Percentiles rank a stretch among this genome's conserved stretches.
phyloP scores from a whole-genome alignment of 2,797 vertebrate species.

The Limnodromus scolopaceus region DNA sequence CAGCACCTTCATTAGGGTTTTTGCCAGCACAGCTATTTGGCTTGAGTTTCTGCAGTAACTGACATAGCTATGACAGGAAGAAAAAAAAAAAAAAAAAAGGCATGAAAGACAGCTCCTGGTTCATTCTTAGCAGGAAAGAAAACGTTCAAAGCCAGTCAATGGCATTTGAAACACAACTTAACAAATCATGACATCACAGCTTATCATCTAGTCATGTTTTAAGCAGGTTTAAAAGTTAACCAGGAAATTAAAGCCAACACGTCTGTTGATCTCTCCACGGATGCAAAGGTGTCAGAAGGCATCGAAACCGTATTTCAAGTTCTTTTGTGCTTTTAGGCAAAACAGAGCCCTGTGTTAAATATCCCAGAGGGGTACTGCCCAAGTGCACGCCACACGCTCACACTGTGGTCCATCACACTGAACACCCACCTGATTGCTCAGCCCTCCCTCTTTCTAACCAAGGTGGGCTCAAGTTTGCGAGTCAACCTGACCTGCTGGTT shows the following conservation, averaged over 20 bases:
- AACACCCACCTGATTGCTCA: accelerated
- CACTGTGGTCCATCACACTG: accelerated
- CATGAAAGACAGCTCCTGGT: neutral
- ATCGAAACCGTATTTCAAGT: neutral
- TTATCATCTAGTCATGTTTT: neutral
- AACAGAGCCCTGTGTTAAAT: neutral
- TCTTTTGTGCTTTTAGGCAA: neutral
- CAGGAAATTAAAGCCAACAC: neutral
- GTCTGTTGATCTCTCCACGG: neutral
- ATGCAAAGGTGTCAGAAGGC: neutral
- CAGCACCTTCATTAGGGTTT: constrained; percentile 55
- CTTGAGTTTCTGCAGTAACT: neutral
- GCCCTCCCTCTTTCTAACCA: neutral
- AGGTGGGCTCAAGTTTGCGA: neutral
- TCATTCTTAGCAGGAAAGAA: neutral
- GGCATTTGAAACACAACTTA: neutral
- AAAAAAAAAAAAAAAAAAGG: neutral
- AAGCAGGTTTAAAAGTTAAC: neutral
- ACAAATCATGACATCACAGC: neutral
- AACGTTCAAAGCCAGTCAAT: neutral
- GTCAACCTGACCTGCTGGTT: neutral
- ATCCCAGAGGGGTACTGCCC: too few species aligned
- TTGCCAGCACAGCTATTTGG: constrained; percentile 47
- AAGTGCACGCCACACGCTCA: accelerated
- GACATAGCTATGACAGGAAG: neutral